Conservation (phyloP, 2,113 vertebrate species). For the Dipodomys stephensi region DNA sequence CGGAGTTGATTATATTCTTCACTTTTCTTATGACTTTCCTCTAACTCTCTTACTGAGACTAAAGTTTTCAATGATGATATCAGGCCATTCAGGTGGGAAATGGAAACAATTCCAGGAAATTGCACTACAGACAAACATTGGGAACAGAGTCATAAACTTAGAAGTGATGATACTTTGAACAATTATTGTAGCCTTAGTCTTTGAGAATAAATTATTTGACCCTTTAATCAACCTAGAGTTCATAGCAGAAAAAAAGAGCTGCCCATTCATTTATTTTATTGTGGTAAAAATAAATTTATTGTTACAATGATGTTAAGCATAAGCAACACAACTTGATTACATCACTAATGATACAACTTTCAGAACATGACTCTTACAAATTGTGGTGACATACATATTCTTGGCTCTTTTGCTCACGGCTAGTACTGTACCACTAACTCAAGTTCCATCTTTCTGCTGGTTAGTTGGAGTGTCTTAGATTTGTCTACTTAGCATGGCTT, state of each 20-base stretch:
- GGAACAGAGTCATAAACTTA: background rate
- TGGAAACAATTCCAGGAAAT: background rate
- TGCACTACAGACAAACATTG: background rate
- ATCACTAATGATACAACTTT: background rate
- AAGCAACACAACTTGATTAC: background rate
- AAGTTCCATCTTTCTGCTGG: too few relatives aligned
- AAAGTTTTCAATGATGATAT: background rate
- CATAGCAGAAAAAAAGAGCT: slow-evolving; percentile 6
- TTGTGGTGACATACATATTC: background rate
- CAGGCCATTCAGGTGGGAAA: background rate
- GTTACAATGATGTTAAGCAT: background rate
- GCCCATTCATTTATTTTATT: background rate
- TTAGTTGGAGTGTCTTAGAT: too few relatives aligned
- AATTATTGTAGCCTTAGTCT: background rate
- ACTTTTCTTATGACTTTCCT: background rate
- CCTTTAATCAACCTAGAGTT: background rate
- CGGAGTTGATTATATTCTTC: background rate
- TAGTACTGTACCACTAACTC: too few relatives aligned
- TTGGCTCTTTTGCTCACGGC: background rate
- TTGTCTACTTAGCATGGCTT: too few relatives aligned
- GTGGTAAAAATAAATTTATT: slow-evolving; percentile 26
- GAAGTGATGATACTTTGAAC: background rate
- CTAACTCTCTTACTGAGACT: background rate
- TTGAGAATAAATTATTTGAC: background rate
- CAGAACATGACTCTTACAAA: background rate